These are phyloP conservation scores for human DNA, from an alignment of 2,113 vertebrate species.

Conservation along the genomic window DNA sequence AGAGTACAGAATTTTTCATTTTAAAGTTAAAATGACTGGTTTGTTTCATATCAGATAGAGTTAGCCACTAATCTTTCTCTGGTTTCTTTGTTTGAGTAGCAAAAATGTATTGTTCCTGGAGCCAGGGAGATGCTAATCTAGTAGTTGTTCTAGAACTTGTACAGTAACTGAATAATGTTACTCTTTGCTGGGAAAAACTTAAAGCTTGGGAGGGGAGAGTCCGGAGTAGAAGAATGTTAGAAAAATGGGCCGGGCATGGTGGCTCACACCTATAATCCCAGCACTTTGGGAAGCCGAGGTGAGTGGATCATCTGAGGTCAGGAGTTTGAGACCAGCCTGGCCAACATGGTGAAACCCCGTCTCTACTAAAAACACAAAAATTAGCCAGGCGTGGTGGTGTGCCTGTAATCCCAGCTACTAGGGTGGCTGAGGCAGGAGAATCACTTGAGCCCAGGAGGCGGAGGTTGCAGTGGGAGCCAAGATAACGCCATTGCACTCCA, in stretches of 20 bases:
- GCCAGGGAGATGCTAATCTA: background rate
- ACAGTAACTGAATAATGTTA: background rate
- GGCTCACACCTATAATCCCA: background rate
- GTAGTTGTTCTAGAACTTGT: background rate
- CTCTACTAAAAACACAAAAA: too few relatives aligned
- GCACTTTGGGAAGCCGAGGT: background rate
- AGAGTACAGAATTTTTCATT: background rate
- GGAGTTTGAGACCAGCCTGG: background rate
- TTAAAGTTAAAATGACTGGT: background rate
- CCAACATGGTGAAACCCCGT: too few relatives aligned
- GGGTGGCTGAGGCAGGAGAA: too few relatives aligned
- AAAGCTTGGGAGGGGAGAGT: background rate
- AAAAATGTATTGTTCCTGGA: conserved; percentile 1
- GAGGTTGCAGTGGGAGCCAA: too few relatives aligned
- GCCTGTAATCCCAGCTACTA: too few relatives aligned
- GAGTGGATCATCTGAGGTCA: background rate
- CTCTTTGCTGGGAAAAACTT: background rate
- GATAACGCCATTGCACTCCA: too few relatives aligned
- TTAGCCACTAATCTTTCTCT: background rate
- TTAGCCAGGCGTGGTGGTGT: too few relatives aligned
- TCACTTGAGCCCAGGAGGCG: too few relatives aligned
- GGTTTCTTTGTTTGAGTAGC: background rate
- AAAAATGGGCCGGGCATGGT: background rate
- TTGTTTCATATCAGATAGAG: conserved; percentile 17
- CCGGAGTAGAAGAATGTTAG: background rate